A percentile compares a stretch with the other conserved stretches of the same genome.
Evolutionary conservation across 2,888 invertebrate genomes (phyloP).

Genomic region (Macrosiphum euphorbiae): DNA sequence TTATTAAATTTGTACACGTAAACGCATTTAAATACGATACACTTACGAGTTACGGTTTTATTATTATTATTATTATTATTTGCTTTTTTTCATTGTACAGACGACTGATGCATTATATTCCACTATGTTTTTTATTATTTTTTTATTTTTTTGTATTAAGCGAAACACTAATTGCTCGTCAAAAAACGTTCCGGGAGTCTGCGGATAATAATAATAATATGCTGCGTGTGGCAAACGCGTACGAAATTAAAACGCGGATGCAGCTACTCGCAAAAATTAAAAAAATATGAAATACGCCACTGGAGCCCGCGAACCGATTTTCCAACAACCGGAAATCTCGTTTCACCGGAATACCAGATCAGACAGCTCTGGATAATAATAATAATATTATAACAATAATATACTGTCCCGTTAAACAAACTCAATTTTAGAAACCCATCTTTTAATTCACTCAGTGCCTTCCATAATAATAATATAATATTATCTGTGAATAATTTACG

Average conservation of each 20-base stretch:
- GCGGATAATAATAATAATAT: neutral
- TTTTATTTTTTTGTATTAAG: neutral
- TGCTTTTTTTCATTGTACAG: neutral
- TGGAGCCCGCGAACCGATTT: neutral
- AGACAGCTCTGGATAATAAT: neutral
- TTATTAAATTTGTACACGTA: slow-evolving; percentile 52
- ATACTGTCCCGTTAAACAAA: too few relatives aligned
- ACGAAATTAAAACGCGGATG: neutral
- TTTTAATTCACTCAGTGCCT: too few relatives aligned
- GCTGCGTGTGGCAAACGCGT: neutral
- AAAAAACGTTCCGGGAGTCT: slow-evolving; percentile 4
- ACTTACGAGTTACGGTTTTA: neutral
- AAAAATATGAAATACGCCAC: neutral
- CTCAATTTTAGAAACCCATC: too few relatives aligned
- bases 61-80: neutral
- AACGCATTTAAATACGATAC: slow-evolving; percentile 39
- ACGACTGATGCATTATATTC: neutral
- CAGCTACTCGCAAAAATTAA: neutral
- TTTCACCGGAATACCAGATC: neutral
- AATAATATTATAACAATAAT: neutral
- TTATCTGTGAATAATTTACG: too few relatives aligned
- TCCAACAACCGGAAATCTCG: neutral
- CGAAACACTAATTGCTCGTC: slow-evolving; percentile 35
- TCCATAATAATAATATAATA: too few relatives aligned
- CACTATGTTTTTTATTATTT: neutral